Base-by-base conservation (phyloP, 2,888 invertebrate species). In the Drosophila neotestacea region DNA sequence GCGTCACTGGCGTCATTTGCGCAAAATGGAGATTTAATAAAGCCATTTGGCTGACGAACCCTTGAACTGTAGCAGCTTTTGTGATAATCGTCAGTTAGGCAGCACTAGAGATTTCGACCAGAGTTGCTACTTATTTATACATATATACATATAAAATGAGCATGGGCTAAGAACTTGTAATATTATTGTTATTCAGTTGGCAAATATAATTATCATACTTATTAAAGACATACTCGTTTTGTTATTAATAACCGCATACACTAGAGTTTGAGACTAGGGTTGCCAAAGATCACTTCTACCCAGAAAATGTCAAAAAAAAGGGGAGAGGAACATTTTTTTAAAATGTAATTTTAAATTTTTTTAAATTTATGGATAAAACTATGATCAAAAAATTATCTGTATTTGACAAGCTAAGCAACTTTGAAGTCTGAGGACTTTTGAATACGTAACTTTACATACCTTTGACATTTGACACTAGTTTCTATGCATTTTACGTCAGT, bases 11-110 rank as follows among this genome's bases (percentile, higher is more conserved):
- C 44, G 38, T 56, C 56, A 59, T 65, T 70, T 85, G 77, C 61
- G 71, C 79, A 66, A 79, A 88, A 89, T 89, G 68, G 70, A 84
- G 88, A 88, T 88, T 85, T 88, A 85, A 85, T 85, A 89, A 89
- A 86, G 88, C 85, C 83, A 88, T 89, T 84, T 83, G 71, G 64
- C 71, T 64, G 85, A 73, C 77, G 63, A 13, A 13, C 34, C 46
- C 41, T 51, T 51, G 51, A 60, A 56, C 63, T 48, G 66, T 32
- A 60, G 13, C 56, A 68, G 52, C 42, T 50, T 41, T n/a, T 54
- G 69, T 63, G 70, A 85, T 81, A 82, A 81, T 87, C 86, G 70
- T 30, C 63, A 63, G 79, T 78, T 71, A 63, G 82, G 58, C 68
- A 70, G 60, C 58, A 72, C 30, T 54, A 22, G 32, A 52, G 48